A percentile compares a stretch with the other conserved stretches of the same genome.
Conservation (phyloP, 2,797 vertebrate genomes). For the Anabacerthia variegaticeps region DNA sequence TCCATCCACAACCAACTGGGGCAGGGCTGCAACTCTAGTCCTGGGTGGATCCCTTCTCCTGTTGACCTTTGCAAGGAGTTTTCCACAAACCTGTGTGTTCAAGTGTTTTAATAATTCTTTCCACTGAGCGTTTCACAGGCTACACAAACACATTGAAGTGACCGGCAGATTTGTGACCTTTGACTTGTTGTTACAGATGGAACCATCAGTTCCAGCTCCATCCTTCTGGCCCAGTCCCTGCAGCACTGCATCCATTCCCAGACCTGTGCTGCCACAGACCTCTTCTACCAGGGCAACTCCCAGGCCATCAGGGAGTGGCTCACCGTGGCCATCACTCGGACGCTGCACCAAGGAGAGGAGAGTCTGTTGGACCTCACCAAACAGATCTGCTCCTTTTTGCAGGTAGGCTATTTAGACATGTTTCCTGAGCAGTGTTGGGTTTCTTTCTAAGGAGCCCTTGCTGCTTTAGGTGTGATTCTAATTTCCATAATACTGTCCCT, state of each 20-base stretch:
- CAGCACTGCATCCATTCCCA: constrained; percentile 92
- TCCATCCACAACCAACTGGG: neutral
- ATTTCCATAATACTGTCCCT: neutral
- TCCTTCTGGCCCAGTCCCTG: constrained; percentile 93
- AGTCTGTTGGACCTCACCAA: constrained; percentile 94
- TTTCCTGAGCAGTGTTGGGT: neutral
- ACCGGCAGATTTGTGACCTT: neutral
- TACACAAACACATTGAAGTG: rapidly evolving
- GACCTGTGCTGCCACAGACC: constrained; percentile 93
- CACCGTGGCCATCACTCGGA: constrained; percentile 92
- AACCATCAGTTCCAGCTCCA: constrained; percentile 92
- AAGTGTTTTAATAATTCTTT: neutral
- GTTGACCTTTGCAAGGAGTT: neutral
- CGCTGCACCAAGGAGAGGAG: constrained; percentile 95
- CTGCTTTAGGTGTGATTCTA: neutral
- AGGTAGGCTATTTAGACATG: constrained; percentile 74
- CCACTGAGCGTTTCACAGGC: neutral
- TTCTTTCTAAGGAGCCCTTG: neutral
- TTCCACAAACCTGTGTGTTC: neutral
- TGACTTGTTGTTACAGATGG: constrained; percentile 81
- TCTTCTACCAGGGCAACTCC: constrained; percentile 96
- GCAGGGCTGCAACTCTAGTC: neutral
- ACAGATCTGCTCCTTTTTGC: constrained; percentile 95
- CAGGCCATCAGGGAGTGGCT: constrained; percentile 94
- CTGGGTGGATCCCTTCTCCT: neutral